Evolutionary conservation across 2,888 invertebrate species (phyloP).

Genomic region (Mythimna impura): DNA sequence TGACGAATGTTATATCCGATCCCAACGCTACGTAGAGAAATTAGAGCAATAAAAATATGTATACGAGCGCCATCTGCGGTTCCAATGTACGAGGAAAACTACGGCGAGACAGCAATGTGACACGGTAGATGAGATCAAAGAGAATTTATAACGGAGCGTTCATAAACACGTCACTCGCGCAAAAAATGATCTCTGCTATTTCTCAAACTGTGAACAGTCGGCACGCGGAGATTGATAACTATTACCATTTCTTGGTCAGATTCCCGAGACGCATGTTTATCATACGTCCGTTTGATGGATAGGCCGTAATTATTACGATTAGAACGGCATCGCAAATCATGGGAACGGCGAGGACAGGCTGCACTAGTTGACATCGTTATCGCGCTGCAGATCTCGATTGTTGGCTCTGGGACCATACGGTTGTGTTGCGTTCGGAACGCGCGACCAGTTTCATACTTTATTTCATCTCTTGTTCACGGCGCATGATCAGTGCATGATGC

Average conservation of each 20-base stretch:
- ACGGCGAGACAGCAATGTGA: slow-evolving; percentile 74
- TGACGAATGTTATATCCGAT: slow-evolving; percentile 80
- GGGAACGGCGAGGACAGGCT: slow-evolving; percentile 87
- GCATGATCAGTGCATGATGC: slow-evolving; percentile 83
- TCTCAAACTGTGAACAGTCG: slow-evolving; percentile 81
- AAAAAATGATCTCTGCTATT: slow-evolving; percentile 88
- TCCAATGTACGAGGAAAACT: slow-evolving; percentile 69
- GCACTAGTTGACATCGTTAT: slow-evolving; percentile 87
- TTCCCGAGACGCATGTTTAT: slow-evolving; percentile 80
- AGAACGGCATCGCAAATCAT: slow-evolving; percentile 89
- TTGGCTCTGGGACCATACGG: slow-evolving; percentile 80
- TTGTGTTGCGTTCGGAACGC: slow-evolving; percentile 65
- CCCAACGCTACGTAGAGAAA: slow-evolving; percentile 74
- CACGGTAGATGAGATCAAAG: slow-evolving; percentile 86
- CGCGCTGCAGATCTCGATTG: slow-evolving; percentile 87
- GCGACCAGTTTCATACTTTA: slow-evolving; percentile 84
- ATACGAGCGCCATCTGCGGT: slow-evolving; percentile 70
- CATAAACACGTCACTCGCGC: slow-evolving; percentile 86
- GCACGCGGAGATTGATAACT: slow-evolving; percentile 77
- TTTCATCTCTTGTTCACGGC: slow-evolving; percentile 82
- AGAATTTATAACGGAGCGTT: slow-evolving; percentile 81
- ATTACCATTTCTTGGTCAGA: slow-evolving; percentile 78
- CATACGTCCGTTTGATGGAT: slow-evolving; percentile 87
- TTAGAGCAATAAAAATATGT: slow-evolving; percentile 79
- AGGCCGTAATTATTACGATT: slow-evolving; percentile 88